phyloP scores from a whole-genome alignment of 2,113 vertebrate species.

The Struthidea cinerea region DNA sequence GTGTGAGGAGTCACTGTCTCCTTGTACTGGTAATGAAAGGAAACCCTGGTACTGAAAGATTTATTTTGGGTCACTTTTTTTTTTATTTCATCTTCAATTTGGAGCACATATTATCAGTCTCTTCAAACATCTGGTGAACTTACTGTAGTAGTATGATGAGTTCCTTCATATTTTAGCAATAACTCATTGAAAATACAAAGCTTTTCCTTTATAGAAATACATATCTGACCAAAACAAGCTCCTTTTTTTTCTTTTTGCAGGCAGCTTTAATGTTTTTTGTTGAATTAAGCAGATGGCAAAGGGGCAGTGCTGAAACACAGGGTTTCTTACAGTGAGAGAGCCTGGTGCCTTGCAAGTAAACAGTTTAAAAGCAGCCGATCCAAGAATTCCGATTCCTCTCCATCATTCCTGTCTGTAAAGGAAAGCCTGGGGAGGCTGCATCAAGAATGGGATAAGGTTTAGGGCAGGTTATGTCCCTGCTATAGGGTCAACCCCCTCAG shows the following conservation, averaged over 20 bases:
- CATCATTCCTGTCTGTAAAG: background rate
- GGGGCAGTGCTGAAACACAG: background rate
- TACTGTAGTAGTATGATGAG: background rate
- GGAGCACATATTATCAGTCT: background rate
- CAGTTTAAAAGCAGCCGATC: background rate
- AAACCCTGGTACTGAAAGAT: background rate
- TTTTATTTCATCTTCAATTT: background rate
- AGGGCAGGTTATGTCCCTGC: background rate
- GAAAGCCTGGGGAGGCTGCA: background rate
- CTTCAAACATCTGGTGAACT: background rate
- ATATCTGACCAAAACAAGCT: background rate
- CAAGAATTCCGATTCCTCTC: background rate
- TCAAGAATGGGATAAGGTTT: background rate
- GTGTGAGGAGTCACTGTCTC: background rate
- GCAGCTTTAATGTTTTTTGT: background rate
- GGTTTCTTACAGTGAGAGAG: background rate
- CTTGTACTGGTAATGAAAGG: background rate
- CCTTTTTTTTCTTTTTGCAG: background rate
- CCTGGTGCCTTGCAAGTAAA: background rate
- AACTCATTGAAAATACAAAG: background rate
- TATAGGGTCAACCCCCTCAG: accelerated
- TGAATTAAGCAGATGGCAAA: background rate
- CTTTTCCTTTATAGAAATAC: background rate
- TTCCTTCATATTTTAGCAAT: background rate
- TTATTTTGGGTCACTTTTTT: background rate